Evolutionary conservation across 64 coral and sea anemone species (phyloP), one percentile per base, ranked within the genome.

Genomic region (Catalaphyllia jardinei): DNA sequence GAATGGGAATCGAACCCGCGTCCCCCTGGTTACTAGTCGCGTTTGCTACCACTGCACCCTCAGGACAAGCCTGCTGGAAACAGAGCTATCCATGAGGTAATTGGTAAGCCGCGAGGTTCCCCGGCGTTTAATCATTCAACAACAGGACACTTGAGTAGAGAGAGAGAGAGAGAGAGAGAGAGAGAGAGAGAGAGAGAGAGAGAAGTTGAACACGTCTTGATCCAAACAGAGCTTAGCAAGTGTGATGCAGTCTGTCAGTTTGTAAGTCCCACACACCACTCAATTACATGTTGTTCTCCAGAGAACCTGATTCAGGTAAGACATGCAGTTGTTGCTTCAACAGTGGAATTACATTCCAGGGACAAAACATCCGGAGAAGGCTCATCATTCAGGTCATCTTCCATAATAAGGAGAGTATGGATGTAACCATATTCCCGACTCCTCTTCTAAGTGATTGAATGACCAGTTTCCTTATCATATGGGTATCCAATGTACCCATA

Each of bases 351-450:
- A 50, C 4, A 46, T 88, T 20, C 65, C 11, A 59, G 52, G 49
- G 67, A 18, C 15, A 12, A 13, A 29, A 2, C 54, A 29, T 46
- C 67, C 52, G 10, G 0, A 17, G 19, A 20, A 16, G 54, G 8
- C 72, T 76, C 29, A 35, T 35, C 33, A n/a, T n/a, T n/a, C 33
- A 35, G 33, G 33, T 86, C 82, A 86, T 92, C 79, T 10, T 86
- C 74, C 90, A 91, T 65, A 8, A 92, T 86, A 1, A 92, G 79
- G 1, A 86, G 39, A 67, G 27, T 49, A 29, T 92, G 51, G 29
- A 92, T 69, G 24, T 86, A 92, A 6, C 80, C 90, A 86, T 92
- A n/a, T 69, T 86, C 0, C 82, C 90, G 29, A 78, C 55, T 0
- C 89, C 89, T 27, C 78, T 91, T 39, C 27, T 67, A 91, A 42